A percentile compares a stretch with the other conserved stretches of the same genome.
Conservation (phyloP, 2,113 vertebrate genomes). For the Osmerus eperlanus region DNA sequence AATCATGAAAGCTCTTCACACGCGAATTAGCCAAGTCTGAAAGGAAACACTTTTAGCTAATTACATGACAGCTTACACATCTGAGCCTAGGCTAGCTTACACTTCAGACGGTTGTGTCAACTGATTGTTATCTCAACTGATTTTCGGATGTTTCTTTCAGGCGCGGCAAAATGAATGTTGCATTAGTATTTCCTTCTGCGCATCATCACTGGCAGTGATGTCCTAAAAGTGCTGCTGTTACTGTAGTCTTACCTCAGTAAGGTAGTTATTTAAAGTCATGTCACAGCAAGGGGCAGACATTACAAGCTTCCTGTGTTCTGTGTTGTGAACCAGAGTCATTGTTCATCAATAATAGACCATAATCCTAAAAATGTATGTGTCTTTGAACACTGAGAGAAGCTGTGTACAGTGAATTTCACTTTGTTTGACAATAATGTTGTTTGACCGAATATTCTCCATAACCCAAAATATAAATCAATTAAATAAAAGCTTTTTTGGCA, state of each 20-base stretch:
- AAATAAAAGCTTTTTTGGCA: too few relatives aligned
- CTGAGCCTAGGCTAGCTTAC: not conserved
- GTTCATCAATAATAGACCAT: too few relatives aligned
- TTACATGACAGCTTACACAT: constrained; percentile 23
- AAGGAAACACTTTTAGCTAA: constrained; percentile 32
- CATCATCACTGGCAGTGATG: not conserved
- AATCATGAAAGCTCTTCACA: not conserved
- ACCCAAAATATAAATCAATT: too few relatives aligned
- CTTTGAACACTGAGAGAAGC: too few relatives aligned
- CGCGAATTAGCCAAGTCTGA: constrained; percentile 23
- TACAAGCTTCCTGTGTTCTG: not conserved
- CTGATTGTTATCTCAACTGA: too few relatives aligned
- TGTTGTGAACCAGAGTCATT: not conserved
- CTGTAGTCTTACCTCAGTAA: not conserved
- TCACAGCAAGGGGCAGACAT: not conserved
- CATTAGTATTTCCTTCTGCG: not conserved
- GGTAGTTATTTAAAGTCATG: not conserved
- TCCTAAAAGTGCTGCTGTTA: not conserved
- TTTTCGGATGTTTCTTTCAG: not conserved
- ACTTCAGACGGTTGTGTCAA: not conserved
- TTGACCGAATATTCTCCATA: too few relatives aligned
- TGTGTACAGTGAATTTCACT: too few relatives aligned
- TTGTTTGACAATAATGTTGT: too few relatives aligned
- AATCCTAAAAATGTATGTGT: too few relatives aligned
- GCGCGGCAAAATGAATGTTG: not conserved